Percentiles rank a stretch among this genome's conserved stretches.
phyloP scores from a whole-genome alignment of 2,113 vertebrate species.

The Leptobrachium leishanense region DNA sequence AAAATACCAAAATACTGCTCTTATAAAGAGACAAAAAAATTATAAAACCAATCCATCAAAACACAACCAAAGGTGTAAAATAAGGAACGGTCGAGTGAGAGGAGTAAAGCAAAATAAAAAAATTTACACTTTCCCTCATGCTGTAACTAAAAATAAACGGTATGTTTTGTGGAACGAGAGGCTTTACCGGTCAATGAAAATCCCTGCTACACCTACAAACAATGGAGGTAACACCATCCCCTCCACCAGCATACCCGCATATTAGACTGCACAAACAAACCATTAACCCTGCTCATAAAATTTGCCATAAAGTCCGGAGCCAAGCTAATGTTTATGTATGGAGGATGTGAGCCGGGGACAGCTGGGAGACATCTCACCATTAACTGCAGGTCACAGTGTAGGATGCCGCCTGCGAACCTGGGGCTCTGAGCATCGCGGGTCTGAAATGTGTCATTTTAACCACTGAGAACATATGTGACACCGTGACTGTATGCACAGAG shows the following conservation, averaged over 20 bases:
- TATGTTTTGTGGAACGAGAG: neutral
- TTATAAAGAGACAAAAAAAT: too few relatives aligned
- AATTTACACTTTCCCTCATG: too few relatives aligned
- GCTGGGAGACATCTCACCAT: constrained; percentile 27
- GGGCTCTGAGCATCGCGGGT: neutral
- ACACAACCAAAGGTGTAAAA: too few relatives aligned
- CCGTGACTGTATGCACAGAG: too few relatives aligned
- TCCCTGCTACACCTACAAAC: neutral
- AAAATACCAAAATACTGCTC: too few relatives aligned
- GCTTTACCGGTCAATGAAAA: too few relatives aligned
- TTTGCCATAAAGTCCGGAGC: constrained; percentile 1
- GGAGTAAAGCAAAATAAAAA: too few relatives aligned
- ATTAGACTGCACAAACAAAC: constrained; percentile 29
- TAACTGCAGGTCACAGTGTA: constrained; percentile 13
- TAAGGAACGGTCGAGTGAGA: too few relatives aligned
- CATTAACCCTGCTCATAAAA: constrained; percentile 29
- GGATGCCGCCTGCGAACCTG: constrained; percentile 35
- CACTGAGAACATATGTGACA: neutral
- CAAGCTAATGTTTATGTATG: constrained; percentile 27
- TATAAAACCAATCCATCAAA: too few relatives aligned
- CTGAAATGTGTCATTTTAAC: neutral
- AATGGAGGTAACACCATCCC: neutral
- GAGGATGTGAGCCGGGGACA: constrained; percentile 15
- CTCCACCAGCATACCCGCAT: neutral
- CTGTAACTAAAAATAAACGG: too few relatives aligned